Percentiles rank a stretch among this genome's conserved stretches.
These are phyloP conservation scores for Alaudala cheleensis DNA, from an alignment of 2,113 vertebrate species.

Conservation along the genomic window DNA sequence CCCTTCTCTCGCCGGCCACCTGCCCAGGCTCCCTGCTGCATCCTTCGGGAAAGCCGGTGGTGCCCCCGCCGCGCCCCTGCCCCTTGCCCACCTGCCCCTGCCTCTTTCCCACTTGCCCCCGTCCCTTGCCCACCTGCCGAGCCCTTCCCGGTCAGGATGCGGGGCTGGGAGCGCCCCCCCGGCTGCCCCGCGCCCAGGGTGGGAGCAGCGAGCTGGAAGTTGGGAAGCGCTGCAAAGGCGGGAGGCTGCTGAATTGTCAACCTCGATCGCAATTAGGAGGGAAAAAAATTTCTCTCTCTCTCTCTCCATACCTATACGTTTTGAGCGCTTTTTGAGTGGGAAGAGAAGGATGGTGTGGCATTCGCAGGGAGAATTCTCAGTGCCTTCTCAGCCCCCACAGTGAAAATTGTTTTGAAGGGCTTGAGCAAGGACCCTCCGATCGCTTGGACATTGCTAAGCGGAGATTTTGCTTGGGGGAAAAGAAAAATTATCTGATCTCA, in stretches of 20 bases:
- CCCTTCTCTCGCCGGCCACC: background rate
- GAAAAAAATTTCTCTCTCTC: rapidly evolving
- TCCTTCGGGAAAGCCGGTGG: background rate
- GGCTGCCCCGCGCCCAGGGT: background rate
- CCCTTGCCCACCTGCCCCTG: background rate
- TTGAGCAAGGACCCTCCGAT: background rate
- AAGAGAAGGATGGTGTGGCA: background rate
- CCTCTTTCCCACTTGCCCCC: too few relatives aligned
- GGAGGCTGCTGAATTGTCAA: background rate
- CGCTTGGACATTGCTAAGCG: background rate
- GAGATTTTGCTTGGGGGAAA: background rate
- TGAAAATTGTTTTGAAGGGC: background rate
- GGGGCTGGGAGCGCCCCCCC: background rate
- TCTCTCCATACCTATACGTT: background rate
- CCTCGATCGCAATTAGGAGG: background rate
- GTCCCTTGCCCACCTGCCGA: background rate
- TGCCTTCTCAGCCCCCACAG: background rate
- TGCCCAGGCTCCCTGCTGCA: background rate
- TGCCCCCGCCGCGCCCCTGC: background rate
- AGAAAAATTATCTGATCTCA: background rate
- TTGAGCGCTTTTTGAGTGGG: background rate
- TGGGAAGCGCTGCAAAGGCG: background rate
- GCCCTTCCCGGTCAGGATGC: background rate
- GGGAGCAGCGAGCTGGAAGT: background rate
- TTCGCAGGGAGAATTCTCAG: background rate